Base-by-base conservation (phyloP, 2,113 vertebrate genomes). In the Hippocampus mohnikei region DNA sequence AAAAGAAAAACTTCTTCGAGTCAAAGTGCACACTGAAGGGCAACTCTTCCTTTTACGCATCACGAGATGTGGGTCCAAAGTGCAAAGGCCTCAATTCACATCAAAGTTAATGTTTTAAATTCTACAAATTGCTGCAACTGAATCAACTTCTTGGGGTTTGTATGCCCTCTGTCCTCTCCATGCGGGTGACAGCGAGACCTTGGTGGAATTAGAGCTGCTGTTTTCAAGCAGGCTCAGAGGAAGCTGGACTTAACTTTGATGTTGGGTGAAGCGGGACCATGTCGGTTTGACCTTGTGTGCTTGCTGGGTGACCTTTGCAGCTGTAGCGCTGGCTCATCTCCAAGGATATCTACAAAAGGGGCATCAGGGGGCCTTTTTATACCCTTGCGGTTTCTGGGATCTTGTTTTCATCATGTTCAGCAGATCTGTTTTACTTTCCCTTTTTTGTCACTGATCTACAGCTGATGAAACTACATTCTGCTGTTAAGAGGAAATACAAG, bases 221-320 rank as follows among this genome's bases (percentile, higher is more conserved):
- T 80, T 79, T 79, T 84, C 55, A 68, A 40, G 67, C 66, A 67
- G 37, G 69, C 76, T 86, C 77, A 74, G 66, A 81, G 60, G 58
- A 78, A 76, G 69, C 73, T 80, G 84, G 86, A 85, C 85, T 83
- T 85, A 79, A 67, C 84, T 90, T 90, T 91, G 87, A 91, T 86
- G 84, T 86, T 73, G 81, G 72, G 67, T 67, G 52, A 66, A 72
- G 81, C 74, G 53, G 73, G 78, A 71, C 74, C 11, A 8, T 25
- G 66, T 78, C 61, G 69, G 84, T 77, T 84, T 87, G 90, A 90
- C 91, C 88, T 88, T 91, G 89, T 74, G 73, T 56, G 79, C 12
- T 44, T 18, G 46, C 78, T 66, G 48, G 78, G 71, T 83, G 86
- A 84, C 81, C 85, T 74, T 61, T 83, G 72, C 86, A 87, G 87